Evolutionary conservation across 1,140 invertebrate genomes (phyloP).

Genomic region (Anthonomus grandis): DNA sequence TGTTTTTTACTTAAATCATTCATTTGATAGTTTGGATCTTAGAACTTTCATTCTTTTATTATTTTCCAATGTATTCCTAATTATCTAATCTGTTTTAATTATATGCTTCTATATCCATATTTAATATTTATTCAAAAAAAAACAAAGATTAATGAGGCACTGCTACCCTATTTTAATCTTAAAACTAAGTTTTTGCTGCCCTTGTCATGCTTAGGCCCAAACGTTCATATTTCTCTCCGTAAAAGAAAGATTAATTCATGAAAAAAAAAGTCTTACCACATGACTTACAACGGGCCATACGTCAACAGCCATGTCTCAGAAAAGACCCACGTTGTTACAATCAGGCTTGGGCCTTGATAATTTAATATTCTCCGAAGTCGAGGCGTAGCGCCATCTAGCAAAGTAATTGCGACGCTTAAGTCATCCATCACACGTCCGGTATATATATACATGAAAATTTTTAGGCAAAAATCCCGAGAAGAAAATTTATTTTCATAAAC

Average conservation of each 20-base stretch:
- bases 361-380: conserved; percentile 15
- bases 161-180: too few species aligned
- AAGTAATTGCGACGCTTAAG: conserved; percentile 19
- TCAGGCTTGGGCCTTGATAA: conserved; percentile 7
- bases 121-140: too few species aligned
- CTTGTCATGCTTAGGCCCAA: too few species aligned
- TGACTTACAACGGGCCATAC: conserved; percentile 11
- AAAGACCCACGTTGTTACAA: conserved; percentile 10
- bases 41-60: too few species aligned
- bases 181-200: too few species aligned
- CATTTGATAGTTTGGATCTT: too few species aligned
- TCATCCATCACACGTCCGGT: conserved; percentile 15
- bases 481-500: conserved; percentile 19
- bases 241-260: conserved; percentile 13
- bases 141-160: too few species aligned
- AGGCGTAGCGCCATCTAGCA: conserved; percentile 12
- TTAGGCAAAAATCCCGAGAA: conserved; percentile 12
- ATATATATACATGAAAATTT: conserved; percentile 7
- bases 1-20: too few species aligned
- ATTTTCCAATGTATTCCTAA: too few species aligned
- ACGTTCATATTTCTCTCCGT: conserved; percentile 10
- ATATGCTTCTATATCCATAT: too few species aligned
- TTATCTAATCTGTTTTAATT: too few species aligned
- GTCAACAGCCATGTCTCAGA: conserved; percentile 15
- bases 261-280: conserved; percentile 13